These are phyloP conservation scores for Lepisosteus osseus DNA, from an alignment of 2,113 vertebrate genomes.

Conservation along the genomic window DNA sequence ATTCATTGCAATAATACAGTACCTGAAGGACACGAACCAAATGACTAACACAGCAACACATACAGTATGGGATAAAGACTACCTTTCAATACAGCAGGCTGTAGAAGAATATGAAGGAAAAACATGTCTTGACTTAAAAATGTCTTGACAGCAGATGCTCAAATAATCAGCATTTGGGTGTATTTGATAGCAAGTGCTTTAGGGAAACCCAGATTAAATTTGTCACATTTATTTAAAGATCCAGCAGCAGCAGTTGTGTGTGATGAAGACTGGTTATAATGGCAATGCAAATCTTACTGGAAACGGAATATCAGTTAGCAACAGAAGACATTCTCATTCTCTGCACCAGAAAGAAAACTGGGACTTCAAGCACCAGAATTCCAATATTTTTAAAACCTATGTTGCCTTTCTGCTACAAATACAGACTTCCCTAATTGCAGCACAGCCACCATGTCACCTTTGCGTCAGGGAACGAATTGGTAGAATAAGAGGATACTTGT, in stretches of 20 bases:
- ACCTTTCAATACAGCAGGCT: conserved; percentile 2
- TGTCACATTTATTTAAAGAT: conserved; percentile 49
- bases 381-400: too few relatives aligned
- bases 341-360: too few relatives aligned
- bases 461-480: too few relatives aligned
- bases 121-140: conserved; percentile 48
- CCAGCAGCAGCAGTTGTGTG: conserved; percentile 14
- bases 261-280: too few relatives aligned
- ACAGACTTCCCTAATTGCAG: too few relatives aligned
- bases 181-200: conserved; percentile 48
- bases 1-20: not conserved
- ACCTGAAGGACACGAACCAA: conserved; percentile 9
- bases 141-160: conserved; percentile 62
- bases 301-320: too few relatives aligned
- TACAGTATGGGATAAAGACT: conserved; percentile 16
- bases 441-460: too few relatives aligned
- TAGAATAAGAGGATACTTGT: too few relatives aligned
- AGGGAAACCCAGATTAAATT: conserved; percentile 46
- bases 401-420: too few relatives aligned
- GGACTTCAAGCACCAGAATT: too few relatives aligned
- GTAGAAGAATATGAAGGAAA: conserved; percentile 23
- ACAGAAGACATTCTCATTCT: too few relatives aligned
- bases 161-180: conserved; percentile 36
- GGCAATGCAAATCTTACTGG: too few relatives aligned
- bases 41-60: conserved; percentile 10